Base-by-base conservation (phyloP, 2,888 invertebrate species). In the Coelinius sp. region DNA sequence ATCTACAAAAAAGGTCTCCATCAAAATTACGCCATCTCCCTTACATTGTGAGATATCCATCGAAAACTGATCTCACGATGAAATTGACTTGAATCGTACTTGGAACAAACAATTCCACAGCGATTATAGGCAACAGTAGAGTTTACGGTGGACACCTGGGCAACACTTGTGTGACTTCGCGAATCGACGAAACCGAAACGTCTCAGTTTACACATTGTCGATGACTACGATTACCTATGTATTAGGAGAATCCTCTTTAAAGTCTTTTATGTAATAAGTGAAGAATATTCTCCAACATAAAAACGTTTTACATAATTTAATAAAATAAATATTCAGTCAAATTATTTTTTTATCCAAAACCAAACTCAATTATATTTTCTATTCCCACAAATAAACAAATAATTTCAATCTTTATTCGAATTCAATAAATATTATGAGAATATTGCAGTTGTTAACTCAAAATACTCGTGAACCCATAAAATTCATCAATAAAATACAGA, bases 121-220 rank as follows among this genome's bases (percentile, higher is more conserved):
- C 35, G n/a, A 52, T 52, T 35, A 20, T 52, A 52, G 17, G 35
- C 8, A 27, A 49, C 35, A 22, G 17, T 14, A 25, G 35, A 46
- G 27, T 24, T 17, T 24, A 46, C 27, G 20, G 46, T 27, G 20
- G 31, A 69, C 69, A 69, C 69, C 69, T 63, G 69, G 69, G 49
- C 5, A 22, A 49, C 53, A 73, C 73, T 76, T 73, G 73, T 46
- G 66, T 69, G 75, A 73, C 75, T 76, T 77, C 74, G 68, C 49
- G 71, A 75, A 75, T 77, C 74, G 64, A 73, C 73, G 71, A 71
- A 73, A 71, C 66, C 41, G 62, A 35, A 53, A 41, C 25, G 31
- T 62, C 69, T 69, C 69, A 69, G 52, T 49, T 63, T 69, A 63
- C 69, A 31, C 24, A 62, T 17, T 46, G 46, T 17, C 25, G 14